Evolutionary conservation across 1,140 invertebrate species (phyloP).

Genomic region (Propsilocerus akamusi): DNA sequence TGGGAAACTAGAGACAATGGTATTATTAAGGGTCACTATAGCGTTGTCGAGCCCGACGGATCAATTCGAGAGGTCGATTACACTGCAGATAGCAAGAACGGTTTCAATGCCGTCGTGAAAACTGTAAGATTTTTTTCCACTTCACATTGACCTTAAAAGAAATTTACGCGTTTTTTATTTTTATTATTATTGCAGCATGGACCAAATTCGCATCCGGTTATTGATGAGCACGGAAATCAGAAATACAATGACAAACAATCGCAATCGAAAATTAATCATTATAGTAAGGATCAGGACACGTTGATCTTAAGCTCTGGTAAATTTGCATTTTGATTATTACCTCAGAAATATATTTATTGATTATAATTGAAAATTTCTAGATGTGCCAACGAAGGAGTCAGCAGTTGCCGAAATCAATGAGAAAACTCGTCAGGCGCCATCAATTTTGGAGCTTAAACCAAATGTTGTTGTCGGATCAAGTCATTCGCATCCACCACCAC

Average conservation of each 20-base stretch:
- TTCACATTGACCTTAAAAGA: neutral
- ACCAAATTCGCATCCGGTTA: conserved; percentile 28
- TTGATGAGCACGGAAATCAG: conserved; percentile 13
- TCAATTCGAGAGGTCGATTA: conserved; percentile 37
- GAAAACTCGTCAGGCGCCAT: neutral
- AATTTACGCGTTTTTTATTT: neutral
- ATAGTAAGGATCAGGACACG: conserved; percentile 22
- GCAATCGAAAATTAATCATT: conserved; percentile 24
- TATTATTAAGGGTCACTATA: conserved; percentile 40
- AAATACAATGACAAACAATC: conserved; percentile 10
- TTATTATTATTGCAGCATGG: too few relatives aligned
- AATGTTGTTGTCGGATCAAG: too few relatives aligned
- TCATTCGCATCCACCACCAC: neutral
- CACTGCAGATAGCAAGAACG: conserved; percentile 35
- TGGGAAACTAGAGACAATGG: conserved; percentile 36
- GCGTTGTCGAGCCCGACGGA: conserved; percentile 44
- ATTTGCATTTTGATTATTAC: conserved; percentile 9
- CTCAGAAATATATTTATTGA: neutral
- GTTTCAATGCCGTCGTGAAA: conserved; percentile 43
- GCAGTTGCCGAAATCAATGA: neutral
- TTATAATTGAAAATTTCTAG: neutral
- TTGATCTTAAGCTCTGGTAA: conserved; percentile 23
- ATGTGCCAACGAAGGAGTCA: neutral
- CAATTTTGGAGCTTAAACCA: neutral
- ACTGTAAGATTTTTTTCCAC: conserved; percentile 12